Percentiles rank a stretch among this genome's conserved stretches.
Evolutionary conservation across 2,113 vertebrate species (phyloP).

Genomic region (Crotalus viridis): DNA sequence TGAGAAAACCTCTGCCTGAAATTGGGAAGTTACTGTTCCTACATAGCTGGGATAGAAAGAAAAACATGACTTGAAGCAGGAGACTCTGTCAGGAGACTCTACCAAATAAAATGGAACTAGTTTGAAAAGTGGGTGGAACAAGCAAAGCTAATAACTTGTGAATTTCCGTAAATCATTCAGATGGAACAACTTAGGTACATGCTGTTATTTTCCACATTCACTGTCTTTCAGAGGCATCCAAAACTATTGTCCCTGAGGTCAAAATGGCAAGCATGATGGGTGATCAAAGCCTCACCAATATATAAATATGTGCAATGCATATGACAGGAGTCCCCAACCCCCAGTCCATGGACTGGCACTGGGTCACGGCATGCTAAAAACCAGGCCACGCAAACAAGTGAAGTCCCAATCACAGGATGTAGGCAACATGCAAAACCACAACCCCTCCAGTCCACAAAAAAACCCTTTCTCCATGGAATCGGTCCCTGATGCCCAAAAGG

Average conservation of each 20-base stretch:
- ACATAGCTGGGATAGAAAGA: background rate
- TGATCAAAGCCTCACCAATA: background rate
- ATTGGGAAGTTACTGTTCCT: background rate
- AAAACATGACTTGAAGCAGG: background rate
- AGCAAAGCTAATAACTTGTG: background rate
- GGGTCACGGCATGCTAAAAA: no score
- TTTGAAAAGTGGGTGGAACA: background rate
- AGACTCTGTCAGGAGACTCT: background rate
- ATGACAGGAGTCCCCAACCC: no score
- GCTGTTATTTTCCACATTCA: background rate
- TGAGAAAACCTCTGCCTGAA: background rate
- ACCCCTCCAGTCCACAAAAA: no score
- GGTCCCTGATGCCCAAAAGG: no score
- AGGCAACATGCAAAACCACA: no score
- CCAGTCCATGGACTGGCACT: no score
- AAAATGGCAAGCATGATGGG: background rate
- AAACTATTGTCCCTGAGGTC: background rate
- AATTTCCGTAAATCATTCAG: background rate
- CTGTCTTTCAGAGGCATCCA: background rate
- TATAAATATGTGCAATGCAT: background rate
- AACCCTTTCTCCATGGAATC: no score
- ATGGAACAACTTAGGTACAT: background rate
- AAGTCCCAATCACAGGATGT: no score
- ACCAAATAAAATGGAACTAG: background rate
- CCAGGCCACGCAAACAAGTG: no score